Percentiles rank a stretch among this genome's conserved stretches.
These are phyloP conservation scores for Vultur gryphus DNA, from an alignment of 2,797 vertebrate genomes.

Conservation along the genomic window DNA sequence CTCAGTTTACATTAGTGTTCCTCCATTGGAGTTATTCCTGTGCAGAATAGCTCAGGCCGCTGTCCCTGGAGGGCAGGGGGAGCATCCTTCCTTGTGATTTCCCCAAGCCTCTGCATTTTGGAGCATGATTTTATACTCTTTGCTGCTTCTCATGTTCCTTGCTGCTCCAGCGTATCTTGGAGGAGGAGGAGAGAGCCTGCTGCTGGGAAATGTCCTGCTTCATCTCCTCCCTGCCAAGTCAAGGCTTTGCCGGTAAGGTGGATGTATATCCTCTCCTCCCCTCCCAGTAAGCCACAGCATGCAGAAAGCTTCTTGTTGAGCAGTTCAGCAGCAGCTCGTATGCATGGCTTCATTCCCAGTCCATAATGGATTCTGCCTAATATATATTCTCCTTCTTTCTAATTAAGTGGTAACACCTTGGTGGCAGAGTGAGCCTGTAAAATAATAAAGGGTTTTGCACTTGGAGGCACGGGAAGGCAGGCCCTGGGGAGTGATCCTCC, in stretches of 20 bases:
- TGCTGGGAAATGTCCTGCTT: not conserved
- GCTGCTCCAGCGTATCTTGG: accelerated
- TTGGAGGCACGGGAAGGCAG: slow-evolving; percentile 22
- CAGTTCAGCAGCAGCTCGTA: not conserved
- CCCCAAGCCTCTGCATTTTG: not conserved
- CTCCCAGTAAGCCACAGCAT: not conserved
- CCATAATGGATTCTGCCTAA: not conserved
- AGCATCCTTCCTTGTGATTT: not conserved
- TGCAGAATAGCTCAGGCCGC: not conserved
- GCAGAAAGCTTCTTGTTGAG: not conserved
- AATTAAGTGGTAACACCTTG: slow-evolving; percentile 48
- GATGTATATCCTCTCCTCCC: not conserved
- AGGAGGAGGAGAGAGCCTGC: not conserved
- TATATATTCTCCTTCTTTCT: slow-evolving; percentile 10
- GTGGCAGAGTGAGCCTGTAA: slow-evolving; percentile 24
- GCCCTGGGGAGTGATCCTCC: slow-evolving; percentile 34
- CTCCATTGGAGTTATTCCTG: accelerated
- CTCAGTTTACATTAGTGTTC: not conserved
- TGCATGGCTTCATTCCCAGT: not conserved
- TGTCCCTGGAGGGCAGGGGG: not conserved
- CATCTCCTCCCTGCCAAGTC: not conserved
- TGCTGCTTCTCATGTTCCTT: not conserved
- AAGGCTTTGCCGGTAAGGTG: not conserved
- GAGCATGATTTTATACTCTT: not conserved
- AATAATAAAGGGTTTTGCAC: slow-evolving; percentile 45